Evolutionary conservation across 2,113 vertebrate species (phyloP).

Genomic region (Orycteropus afer): DNA sequence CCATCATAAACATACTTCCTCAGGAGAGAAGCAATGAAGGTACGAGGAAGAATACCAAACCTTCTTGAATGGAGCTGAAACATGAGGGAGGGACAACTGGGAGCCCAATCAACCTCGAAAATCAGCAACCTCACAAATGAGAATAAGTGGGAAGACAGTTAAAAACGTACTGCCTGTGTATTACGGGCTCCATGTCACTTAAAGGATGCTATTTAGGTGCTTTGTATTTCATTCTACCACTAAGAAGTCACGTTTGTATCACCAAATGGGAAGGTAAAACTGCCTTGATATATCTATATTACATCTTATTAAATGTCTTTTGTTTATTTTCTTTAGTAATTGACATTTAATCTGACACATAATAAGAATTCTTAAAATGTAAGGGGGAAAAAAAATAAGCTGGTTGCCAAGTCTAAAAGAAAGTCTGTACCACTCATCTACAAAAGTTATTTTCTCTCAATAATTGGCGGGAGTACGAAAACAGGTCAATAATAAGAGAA

Average conservation of each 20-base stretch:
- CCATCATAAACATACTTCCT: background rate
- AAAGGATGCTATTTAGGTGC: conserved; percentile 39
- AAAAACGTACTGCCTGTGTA: conserved; percentile 50
- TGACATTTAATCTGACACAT: background rate
- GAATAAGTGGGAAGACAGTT: background rate
- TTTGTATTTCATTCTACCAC: conserved; percentile 53
- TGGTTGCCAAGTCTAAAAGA: conserved; percentile 21
- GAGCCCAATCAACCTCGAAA: conserved; percentile 26
- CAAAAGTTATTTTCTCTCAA: conserved; percentile 50
- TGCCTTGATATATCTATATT: background rate
- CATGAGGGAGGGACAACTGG: background rate
- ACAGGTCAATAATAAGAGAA: background rate
- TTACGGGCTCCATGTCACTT: conserved; percentile 5
- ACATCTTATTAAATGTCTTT: conserved; percentile 46
- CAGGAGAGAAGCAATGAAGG: conserved; percentile 27
- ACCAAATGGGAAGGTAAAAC: conserved; percentile 57
- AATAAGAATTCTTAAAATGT: conserved; percentile 54
- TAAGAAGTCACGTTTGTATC: conserved; percentile 24
- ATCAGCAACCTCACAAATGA: conserved; percentile 34
- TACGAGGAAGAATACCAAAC: background rate
- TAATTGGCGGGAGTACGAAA: conserved; percentile 22
- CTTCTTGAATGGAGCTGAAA: conserved; percentile 40
- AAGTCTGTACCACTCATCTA: conserved; percentile 54
- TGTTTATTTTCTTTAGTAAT: conserved; percentile 10
- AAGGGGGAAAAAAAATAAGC: conserved; percentile 66